These are phyloP conservation scores for Calephelis nemesis DNA, from an alignment of 1,140 invertebrate genomes.

Conservation along the genomic window DNA sequence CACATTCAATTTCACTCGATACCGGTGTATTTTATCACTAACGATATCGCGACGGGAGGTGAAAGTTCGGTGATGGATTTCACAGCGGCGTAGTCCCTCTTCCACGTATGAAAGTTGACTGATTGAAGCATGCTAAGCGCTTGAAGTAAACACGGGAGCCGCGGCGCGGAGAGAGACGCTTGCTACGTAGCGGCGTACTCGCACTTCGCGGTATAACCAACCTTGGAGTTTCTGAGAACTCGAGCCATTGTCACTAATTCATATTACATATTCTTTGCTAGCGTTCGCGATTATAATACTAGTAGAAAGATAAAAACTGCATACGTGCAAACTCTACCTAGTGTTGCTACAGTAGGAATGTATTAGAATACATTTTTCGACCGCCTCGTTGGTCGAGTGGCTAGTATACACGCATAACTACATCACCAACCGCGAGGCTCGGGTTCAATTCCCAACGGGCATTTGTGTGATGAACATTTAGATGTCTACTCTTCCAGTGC, in stretches of 20 bases:
- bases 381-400: too few relatives aligned
- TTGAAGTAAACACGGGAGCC: conserved; percentile 16
- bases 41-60: conserved; percentile 68
- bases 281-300: conserved; percentile 26
- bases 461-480: too few relatives aligned
- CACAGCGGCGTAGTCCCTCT: conserved; percentile 48
- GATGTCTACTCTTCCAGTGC: too few relatives aligned
- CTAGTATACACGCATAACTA: too few relatives aligned
- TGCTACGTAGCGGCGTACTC: conserved; percentile 41
- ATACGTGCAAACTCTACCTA: too few relatives aligned
- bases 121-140: conserved; percentile 25
- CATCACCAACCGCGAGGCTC: too few relatives aligned
- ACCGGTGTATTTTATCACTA: conserved; percentile 64
- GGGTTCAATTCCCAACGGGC: too few relatives aligned
- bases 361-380: too few relatives aligned
- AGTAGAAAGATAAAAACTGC: too few relatives aligned
- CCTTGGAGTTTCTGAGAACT: conserved; percentile 72
- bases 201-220: conserved; percentile 69
- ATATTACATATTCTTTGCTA: conserved; percentile 47
- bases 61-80: conserved; percentile 60
- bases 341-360: too few relatives aligned
- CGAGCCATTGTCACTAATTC: conserved; percentile 74
- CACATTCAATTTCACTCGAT: conserved; percentile 75
- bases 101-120: conserved; percentile 57
- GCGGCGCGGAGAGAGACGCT: conserved; percentile 25